phyloP scores from a whole-genome alignment of 1,140 invertebrate genomes.

The Brachionus koreanus region DNA sequence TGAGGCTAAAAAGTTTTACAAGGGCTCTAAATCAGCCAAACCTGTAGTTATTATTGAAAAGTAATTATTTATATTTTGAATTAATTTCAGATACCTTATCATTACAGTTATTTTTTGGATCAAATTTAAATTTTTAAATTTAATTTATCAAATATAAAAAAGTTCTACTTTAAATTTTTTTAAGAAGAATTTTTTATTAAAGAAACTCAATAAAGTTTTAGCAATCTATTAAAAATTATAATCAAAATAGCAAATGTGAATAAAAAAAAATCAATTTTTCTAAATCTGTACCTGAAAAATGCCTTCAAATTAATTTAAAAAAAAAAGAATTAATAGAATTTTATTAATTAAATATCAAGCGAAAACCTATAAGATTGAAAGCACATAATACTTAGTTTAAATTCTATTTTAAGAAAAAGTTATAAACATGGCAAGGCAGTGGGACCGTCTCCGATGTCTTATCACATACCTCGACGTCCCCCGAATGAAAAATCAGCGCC shows the following conservation, averaged over 20 bases:
- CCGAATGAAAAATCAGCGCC: slow-evolving; percentile 27
- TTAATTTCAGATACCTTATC: neutral
- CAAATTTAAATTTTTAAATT: too few relatives aligned
- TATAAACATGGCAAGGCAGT: neutral
- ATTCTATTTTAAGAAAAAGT: neutral
- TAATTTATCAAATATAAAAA: too few relatives aligned
- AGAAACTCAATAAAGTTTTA: too few relatives aligned
- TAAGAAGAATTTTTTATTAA: too few relatives aligned
- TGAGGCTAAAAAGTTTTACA: slow-evolving; percentile 10
- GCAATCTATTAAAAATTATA: neutral
- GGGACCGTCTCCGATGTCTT: neutral
- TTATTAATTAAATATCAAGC: too few relatives aligned
- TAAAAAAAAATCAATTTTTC: neutral
- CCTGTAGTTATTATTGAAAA: slow-evolving; percentile 11
- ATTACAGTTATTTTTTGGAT: too few relatives aligned
- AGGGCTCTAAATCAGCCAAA: neutral
- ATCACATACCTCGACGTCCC: slow-evolving; percentile 22
- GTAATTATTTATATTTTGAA: neutral
- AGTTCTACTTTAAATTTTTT: too few relatives aligned
- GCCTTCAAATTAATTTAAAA: too few relatives aligned
- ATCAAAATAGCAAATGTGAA: neutral
- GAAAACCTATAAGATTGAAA: too few relatives aligned
- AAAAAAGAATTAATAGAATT: too few relatives aligned
- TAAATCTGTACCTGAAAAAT: neutral
- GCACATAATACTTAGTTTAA: too few relatives aligned